Percentiles rank a stretch among this genome's conserved stretches.
Conservation (phyloP, 2,113 vertebrate genomes). For the Hippoglossus stenolepis region DNA sequence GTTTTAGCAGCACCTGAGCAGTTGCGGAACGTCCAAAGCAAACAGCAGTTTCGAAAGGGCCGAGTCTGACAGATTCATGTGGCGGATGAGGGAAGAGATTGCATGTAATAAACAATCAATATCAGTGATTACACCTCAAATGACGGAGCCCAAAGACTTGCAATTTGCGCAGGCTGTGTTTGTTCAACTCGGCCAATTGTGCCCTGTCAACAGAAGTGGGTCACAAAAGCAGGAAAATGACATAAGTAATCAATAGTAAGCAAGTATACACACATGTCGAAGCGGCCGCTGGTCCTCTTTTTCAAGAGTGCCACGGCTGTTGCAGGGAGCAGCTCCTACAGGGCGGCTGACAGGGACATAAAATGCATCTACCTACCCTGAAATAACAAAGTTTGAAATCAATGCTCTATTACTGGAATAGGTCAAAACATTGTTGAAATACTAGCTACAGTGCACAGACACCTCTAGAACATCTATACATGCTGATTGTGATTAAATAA, state of each 20-base stretch:
- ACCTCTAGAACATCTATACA: too few species aligned
- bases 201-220: constrained; percentile 5
- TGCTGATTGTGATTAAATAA: too few species aligned
- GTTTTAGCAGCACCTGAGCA: neutral
- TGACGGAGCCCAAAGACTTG: neutral
- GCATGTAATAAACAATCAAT: constrained; percentile 48
- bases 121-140: constrained; percentile 32
- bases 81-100: neutral
- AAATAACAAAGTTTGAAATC: too few species aligned
- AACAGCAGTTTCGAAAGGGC: constrained; percentile 9
- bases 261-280: constrained; percentile 62
- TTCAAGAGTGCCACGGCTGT: constrained; percentile 3
- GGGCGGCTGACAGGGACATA: neutral
- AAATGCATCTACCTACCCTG: neutral
- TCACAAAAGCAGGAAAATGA: constrained; percentile 16
- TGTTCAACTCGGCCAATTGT: neutral
- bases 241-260: constrained; percentile 58
- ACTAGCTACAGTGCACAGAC: neutral
- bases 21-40: neutral
- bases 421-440: neutral
- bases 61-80: constrained; percentile 1
- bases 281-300: constrained; percentile 56
- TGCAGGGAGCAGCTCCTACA: constrained; percentile 2
- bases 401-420: too few species aligned
- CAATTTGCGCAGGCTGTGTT: neutral